Base-by-base conservation (phyloP, 2,888 invertebrate genomes). In the Leucophenga montana region DNA sequence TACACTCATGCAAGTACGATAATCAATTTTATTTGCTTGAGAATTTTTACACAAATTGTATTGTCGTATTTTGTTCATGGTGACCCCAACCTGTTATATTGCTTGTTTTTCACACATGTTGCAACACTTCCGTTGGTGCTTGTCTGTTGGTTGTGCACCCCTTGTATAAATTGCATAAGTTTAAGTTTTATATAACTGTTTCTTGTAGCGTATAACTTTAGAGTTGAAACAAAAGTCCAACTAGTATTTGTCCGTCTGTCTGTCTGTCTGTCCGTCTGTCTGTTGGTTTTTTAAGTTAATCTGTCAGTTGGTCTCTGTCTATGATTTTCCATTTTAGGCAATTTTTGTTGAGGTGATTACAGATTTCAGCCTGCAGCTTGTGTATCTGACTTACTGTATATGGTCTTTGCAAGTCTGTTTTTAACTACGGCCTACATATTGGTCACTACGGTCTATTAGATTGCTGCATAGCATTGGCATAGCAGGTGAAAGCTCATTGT, bases 401-500 rank as follows among this genome's bases (percentile, higher is more conserved):
- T 16, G 54, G 54, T 18, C 6, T 18, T 54, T 11, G 56, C 56
- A 27, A 56, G 18, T 56, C 16, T 20, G 14, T 14, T 56, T 18
- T 20, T 27, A 4, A 20, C 56, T n/a, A 50, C 50, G 27, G 22
- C 56, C 56, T 27, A 56, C 56, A 56, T 56, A 22, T 56, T 56
- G 56, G 22, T 22, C 56, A 56, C 9, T 56, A 27, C 27, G 13
- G 18, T 11, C 20, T 22, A 56, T 3, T 20, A 54, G 20, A 20
- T 3, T 20, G 22, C 22, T 54, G 18, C 20, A 16, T 18, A 20
- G 18, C 20, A 54, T 13, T 18, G 18, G 57, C 57, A n/a, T 8
- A 33, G 59, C 59, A 59, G 59, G 59, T 59, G 59, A 59, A 59
- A 59, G 59, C 59, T 14, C 20, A 20, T 27, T 11, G 33, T 11